Base-by-base conservation (phyloP, 2,797 vertebrate species). In the Micropoecilia bifurca region DNA sequence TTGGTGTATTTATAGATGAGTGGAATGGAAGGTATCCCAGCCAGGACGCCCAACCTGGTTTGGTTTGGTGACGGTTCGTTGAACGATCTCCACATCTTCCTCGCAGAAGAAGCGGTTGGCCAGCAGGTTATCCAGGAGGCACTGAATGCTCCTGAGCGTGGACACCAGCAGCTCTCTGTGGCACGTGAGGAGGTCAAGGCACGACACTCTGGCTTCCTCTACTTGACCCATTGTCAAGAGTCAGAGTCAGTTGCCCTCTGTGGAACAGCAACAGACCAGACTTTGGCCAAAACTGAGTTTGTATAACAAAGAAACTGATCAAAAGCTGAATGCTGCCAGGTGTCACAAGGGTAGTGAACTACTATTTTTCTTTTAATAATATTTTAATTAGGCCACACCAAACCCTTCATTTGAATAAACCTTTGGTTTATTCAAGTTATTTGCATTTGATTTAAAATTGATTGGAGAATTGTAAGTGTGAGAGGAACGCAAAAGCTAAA, bases 71-170 rank as follows among this genome's bases (percentile, higher is more conserved):
- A 87, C 77, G 71, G 95, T 96, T 5, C 92, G 96, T 48, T 93
- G 92, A 14, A 97, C 94, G 0, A 98, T 97, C 92, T 99, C 98
- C 0, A 95, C 95, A 6, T 99, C 98, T 80, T 99, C 98, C 0
- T 80, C 83, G 0, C 97, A 98, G 91, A 99, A 92, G 90, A 97
- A 98, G 57, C 93, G 96, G 0, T 94, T 95, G 71, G 90, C 73
- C 45, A 90, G 75, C 87, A 99, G 90, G 93, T 99, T 99, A 92
- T 98, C 97, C 88, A 99, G 83, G 90, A 99, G 84, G 82, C 97
- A 99, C 88, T 96, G 97, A 0, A 96, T 94, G 83, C 98, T 98
- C 80, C 86, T 96, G 88, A 98, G 90, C 48, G 89, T 88, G 0
- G 91, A 79, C 39, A 99, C 98, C 86, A 99, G 94, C 57, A 96